These are phyloP conservation scores for Holocentrus rufus DNA, from an alignment of 2,797 vertebrate species.

Conservation along the genomic window DNA sequence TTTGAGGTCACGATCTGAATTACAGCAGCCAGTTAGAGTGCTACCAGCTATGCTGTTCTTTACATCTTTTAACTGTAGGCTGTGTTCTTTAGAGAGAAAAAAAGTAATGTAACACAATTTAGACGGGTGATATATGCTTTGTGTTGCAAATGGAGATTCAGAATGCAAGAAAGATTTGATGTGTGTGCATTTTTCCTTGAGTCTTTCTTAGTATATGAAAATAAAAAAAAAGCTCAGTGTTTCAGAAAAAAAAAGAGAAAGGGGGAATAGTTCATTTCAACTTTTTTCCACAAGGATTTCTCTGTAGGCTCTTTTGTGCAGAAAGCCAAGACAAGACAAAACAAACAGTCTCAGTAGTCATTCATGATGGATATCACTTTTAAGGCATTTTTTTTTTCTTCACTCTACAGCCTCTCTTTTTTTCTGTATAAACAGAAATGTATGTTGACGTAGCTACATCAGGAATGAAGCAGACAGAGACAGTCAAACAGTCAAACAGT, in stretches of 20 bases:
- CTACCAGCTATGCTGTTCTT: slow-evolving; percentile 6
- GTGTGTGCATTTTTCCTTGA: slow-evolving; percentile 33
- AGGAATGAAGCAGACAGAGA: too few relatives aligned
- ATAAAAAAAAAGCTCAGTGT: not conserved
- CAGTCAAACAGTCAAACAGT: too few relatives aligned
- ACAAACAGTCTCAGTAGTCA: too few relatives aligned
- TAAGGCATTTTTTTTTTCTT: too few relatives aligned
- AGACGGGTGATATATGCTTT: slow-evolving; percentile 23
- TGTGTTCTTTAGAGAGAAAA: slow-evolving; percentile 30
- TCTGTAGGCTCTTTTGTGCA: slow-evolving; percentile 3
- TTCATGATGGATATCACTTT: too few relatives aligned
- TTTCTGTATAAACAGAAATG: too few relatives aligned
- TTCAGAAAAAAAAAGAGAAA: slow-evolving; percentile 22
- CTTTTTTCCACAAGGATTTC: slow-evolving; percentile 18
- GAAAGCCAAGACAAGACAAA: not conserved
- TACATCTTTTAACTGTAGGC: slow-evolving; percentile 28
- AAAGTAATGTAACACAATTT: slow-evolving; percentile 25
- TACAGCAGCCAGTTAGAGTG: slow-evolving; percentile 12
- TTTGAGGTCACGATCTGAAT: not conserved
- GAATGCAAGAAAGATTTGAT: slow-evolving; percentile 34
- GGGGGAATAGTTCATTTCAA: slow-evolving; percentile 46
- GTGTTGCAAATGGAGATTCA: slow-evolving; percentile 25
- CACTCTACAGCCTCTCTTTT: too few relatives aligned
- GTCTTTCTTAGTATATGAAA: not conserved
- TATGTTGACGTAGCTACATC: too few relatives aligned